Percentiles rank a stretch among this genome's conserved stretches.
phyloP scores from a whole-genome alignment of 1,140 invertebrate species.

The Dreissena rostriformis region DNA sequence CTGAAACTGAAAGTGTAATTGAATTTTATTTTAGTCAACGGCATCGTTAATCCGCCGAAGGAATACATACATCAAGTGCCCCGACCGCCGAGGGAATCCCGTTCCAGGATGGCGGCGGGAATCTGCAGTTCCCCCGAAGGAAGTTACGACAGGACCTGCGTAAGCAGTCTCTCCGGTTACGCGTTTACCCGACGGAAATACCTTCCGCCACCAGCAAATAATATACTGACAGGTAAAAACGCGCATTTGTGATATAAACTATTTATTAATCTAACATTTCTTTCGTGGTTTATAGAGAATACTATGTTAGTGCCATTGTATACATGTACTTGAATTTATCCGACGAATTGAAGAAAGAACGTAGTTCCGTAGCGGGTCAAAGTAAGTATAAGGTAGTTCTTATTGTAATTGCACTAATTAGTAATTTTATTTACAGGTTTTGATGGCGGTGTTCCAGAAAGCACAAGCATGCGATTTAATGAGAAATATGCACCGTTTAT shows the following conservation, averaged over 20 bases:
- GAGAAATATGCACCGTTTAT: constrained; percentile 45
- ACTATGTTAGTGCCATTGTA: not conserved
- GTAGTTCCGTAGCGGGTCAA: too few species aligned
- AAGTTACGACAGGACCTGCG: constrained; percentile 12
- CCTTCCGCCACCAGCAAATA: constrained; percentile 22
- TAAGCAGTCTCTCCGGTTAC: constrained; percentile 30
- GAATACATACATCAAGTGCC: too few species aligned
- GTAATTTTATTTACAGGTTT: constrained; percentile 33
- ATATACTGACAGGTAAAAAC: constrained; percentile 10
- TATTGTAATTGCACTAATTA: too few species aligned
- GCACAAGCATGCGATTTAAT: constrained; percentile 24
- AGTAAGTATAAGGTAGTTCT: too few species aligned
- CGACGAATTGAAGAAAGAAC: too few species aligned
- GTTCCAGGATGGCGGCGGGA: not conserved
- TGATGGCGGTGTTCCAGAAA: constrained; percentile 29
- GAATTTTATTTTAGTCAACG: constrained; percentile 9
- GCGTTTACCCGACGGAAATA: constrained; percentile 40
- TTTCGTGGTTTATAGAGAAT: too few species aligned
- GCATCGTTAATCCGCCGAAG: constrained; percentile 37
- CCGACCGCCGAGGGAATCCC: too few species aligned
- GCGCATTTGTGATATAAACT: too few species aligned
- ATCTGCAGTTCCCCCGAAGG: not conserved
- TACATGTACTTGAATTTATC: not conserved
- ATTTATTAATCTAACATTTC: too few species aligned
- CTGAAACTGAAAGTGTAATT: not conserved